A percentile compares a stretch with the other conserved stretches of the same genome.
phyloP scores from a whole-genome alignment of 1,140 invertebrate species.

The Aethina tumida region DNA sequence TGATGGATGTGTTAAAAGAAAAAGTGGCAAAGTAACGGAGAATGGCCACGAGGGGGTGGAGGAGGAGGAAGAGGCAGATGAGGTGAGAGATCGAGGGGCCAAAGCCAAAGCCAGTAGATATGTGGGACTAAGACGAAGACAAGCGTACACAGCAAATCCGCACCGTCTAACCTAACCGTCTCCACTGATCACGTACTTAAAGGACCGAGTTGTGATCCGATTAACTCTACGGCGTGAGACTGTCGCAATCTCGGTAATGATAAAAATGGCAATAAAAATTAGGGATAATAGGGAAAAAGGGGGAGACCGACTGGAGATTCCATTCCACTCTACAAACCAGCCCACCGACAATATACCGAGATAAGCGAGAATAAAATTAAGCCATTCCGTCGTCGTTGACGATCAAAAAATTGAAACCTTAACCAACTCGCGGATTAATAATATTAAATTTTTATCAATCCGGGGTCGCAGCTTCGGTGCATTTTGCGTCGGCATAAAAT shows the following conservation, averaged over 20 bases:
- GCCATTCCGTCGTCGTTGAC: too few relatives aligned
- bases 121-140: constrained; percentile 25
- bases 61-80: too few relatives aligned
- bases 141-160: constrained; percentile 30
- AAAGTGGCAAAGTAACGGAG: too few relatives aligned
- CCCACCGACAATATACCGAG: constrained; percentile 13
- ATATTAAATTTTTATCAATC: too few relatives aligned
- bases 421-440: too few relatives aligned
- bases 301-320: constrained; percentile 16
- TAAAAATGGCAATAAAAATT: constrained; percentile 38
- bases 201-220: constrained; percentile 32
- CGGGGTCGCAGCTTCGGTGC: too few relatives aligned
- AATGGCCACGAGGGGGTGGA: too few relatives aligned
- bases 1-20: too few relatives aligned
- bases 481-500: too few relatives aligned
- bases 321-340: constrained; percentile 17
- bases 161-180: too few relatives aligned
- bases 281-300: constrained; percentile 30
- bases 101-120: constrained; percentile 18
- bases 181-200: constrained; percentile 33
- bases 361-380: too few relatives aligned
- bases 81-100: constrained; percentile 5
- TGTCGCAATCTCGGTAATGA: constrained; percentile 35
- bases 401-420: too few relatives aligned
- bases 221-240: constrained; percentile 30